Evolutionary conservation across 2,113 vertebrate genomes (phyloP).

Genomic region (Catagonus wagneri): DNA sequence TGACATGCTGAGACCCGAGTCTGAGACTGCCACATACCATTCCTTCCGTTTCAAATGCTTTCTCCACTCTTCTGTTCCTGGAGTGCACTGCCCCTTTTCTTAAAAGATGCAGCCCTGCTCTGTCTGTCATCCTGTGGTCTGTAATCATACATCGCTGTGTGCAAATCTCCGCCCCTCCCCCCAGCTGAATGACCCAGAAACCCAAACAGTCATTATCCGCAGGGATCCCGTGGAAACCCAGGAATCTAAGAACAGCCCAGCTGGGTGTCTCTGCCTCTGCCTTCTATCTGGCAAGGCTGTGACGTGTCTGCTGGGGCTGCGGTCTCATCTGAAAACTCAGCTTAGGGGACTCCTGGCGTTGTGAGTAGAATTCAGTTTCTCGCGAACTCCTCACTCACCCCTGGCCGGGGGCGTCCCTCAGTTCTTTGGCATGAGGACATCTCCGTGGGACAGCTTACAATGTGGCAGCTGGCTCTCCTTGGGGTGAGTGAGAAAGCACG

Average conservation of each 20-base stretch:
- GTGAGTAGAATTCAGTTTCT: neutral
- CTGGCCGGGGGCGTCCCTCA: neutral
- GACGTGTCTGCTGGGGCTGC: neutral
- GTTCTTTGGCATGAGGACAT: neutral
- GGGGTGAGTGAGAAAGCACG: neutral
- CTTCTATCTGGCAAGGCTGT: neutral
- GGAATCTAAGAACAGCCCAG: neutral
- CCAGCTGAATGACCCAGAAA: neutral
- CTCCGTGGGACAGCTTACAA: neutral
- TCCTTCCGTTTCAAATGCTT: neutral
- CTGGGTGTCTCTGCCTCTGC: neutral
- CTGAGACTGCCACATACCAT: neutral
- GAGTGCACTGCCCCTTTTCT: neutral
- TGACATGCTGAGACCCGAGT: neutral
- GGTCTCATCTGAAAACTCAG: constrained; percentile 1
- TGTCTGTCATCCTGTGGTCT: neutral
- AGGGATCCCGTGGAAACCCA: neutral
- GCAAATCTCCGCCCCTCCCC: neutral
- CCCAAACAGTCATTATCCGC: neutral
- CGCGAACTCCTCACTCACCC: neutral
- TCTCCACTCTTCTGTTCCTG: neutral
- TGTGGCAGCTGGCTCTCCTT: neutral
- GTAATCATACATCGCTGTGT: neutral
- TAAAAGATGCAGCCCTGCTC: neutral
- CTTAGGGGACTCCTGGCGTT: too few species aligned